These are phyloP conservation scores for Apodemia hepburni DNA, from an alignment of 2,888 invertebrate genomes.

Conservation along the genomic window DNA sequence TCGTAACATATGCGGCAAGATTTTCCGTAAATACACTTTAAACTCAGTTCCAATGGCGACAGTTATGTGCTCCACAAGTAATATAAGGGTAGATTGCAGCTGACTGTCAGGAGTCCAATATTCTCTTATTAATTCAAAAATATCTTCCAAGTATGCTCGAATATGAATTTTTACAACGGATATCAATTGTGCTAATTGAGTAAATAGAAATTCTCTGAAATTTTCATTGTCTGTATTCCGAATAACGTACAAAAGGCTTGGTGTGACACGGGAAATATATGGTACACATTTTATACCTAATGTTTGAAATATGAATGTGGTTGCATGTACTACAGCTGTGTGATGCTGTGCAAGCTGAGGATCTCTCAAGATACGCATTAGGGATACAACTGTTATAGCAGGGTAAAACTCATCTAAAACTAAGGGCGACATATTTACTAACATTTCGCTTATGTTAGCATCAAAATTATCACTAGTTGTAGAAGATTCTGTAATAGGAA, in stretches of 20 bases:
- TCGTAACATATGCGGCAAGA: slow-evolving; percentile 95
- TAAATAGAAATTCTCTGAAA: slow-evolving; percentile 95
- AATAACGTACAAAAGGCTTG: slow-evolving; percentile 93
- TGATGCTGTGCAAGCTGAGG: slow-evolving; percentile 94
- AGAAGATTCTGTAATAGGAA: slow-evolving; percentile 85
- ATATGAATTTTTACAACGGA: slow-evolving; percentile 98
- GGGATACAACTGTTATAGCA: slow-evolving; percentile 95
- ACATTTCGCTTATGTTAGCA: slow-evolving; percentile 92
- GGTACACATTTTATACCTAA: slow-evolving; percentile 96
- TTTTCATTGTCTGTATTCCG: slow-evolving; percentile 89
- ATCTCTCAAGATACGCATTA: slow-evolving; percentile 97
- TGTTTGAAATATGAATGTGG: slow-evolving; percentile 97
- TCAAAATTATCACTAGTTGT: slow-evolving; percentile 80
- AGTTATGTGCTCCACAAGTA: slow-evolving; percentile 95
- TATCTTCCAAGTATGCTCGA: slow-evolving; percentile 95
- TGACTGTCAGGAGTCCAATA: slow-evolving; percentile 94
- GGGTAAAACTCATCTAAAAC: slow-evolving; percentile 98
- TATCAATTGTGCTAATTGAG: slow-evolving; percentile 95
- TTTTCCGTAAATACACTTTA: slow-evolving; percentile 94
- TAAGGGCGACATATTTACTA: slow-evolving; percentile 94
- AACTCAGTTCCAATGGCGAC: slow-evolving; percentile 97
- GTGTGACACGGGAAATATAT: slow-evolving; percentile 94
- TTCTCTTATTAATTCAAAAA: slow-evolving; percentile 94
- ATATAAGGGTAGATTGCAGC: slow-evolving; percentile 93
- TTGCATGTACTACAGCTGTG: slow-evolving; percentile 96